Evolutionary conservation across 2,113 vertebrate species (phyloP), one percentile per base, ranked within the genome.

Genomic region (Centropristis striata): DNA sequence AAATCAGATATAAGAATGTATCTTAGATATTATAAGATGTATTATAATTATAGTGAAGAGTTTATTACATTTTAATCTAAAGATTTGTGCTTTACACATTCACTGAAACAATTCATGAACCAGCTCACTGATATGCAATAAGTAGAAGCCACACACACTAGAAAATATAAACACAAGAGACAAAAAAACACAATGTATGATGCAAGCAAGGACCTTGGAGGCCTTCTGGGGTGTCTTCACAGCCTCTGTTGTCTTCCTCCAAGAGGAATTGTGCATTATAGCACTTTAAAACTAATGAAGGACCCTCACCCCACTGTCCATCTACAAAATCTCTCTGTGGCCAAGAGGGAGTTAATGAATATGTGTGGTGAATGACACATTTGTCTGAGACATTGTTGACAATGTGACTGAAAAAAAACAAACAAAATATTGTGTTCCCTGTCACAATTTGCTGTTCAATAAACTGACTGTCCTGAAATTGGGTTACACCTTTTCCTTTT

Each of bases 61-160:
- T 91, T 92, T 88, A 92, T 92, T 82, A 91, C 23, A 85, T 89
- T 88, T 89, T 90, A 90, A 86, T 85, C 76, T 28, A 71, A 83
- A 80, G 71, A 86, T 84, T 81, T 88, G 81, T 92, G 83, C 85
- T 86, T 90, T 88, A 90, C 81, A 87, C 78, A 66, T 78, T 74
- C 58, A 90, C 88, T 39, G 21, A 66, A 89, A 80, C 75, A 83
- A 86, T n/a, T 74, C 53, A 85, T 32, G 8, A 87, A 90, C 94
- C 92, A 94, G 90, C 92, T 92, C 90, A 93, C 83, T 83, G 85
- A 91, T 93, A 94, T 95, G 93, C 95, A 95, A 95, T 93, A 94
- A 93, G 74, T 84, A 87, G 66, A 91, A 73, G 49, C 63, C 68
- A 83, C 85, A 86, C 82, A 86, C 27, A 85, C 53, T 70, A 75